Conservation (phyloP, 1,140 invertebrate genomes). For the Acyrthosiphon pisum region DNA sequence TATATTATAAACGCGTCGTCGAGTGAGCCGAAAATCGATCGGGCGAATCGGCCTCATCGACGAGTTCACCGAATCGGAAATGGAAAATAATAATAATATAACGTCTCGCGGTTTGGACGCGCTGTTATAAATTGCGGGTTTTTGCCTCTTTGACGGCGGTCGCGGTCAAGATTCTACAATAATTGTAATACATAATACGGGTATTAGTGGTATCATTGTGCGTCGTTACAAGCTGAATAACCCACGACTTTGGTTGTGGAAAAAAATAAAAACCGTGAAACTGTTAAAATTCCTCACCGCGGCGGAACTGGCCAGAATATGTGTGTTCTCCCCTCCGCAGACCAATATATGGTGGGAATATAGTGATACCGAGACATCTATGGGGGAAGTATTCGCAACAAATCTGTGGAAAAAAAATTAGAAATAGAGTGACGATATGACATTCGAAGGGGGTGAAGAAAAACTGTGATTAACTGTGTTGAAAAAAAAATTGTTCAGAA, state of each 20-base stretch:
- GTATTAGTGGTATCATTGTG: not conserved
- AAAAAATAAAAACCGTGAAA: not conserved
- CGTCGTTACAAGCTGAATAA: not conserved
- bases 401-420: not conserved
- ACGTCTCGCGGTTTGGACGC: not conserved
- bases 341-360: not conserved
- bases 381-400: not conserved
- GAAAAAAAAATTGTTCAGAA: no score
- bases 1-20: not conserved
- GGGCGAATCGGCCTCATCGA: not conserved
- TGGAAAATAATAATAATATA: not conserved
- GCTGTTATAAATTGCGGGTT: not conserved
- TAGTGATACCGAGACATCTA: not conserved
- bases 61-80: conserved; percentile 6
- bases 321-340: not conserved
- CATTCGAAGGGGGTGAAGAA: not conserved
- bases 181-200: not conserved
- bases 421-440: not conserved
- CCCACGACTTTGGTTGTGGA: not conserved
- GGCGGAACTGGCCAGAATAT: not conserved
- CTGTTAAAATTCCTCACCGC: not conserved
- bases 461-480: no score
- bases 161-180: not conserved
- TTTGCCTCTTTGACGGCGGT: not conserved
- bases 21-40: not conserved